phyloP scores from a whole-genome alignment of 1,140 invertebrate species.

The Ectropis grisescens region DNA sequence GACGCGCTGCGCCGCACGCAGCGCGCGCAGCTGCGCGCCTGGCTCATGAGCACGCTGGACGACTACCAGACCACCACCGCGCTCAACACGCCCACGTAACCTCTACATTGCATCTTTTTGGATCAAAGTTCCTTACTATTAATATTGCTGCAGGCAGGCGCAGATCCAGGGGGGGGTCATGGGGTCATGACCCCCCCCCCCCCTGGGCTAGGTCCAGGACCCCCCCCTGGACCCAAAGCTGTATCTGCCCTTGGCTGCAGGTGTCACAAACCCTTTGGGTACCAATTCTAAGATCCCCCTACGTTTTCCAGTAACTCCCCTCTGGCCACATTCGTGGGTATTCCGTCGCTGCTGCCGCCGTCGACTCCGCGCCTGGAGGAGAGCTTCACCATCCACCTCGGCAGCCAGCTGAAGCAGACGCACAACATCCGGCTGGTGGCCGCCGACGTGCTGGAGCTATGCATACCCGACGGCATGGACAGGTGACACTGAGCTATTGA shows the following conservation, averaged over 20 bases:
- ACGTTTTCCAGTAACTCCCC: conserved; percentile 45
- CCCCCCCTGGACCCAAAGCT: no score
- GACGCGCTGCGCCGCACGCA: conserved; percentile 81
- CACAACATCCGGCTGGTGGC: conserved; percentile 95
- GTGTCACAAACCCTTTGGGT: no score
- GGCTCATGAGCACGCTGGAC: conserved; percentile 82
- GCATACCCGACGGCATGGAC: conserved; percentile 74
- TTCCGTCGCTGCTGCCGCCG: conserved; percentile 3
- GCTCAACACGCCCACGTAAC: conserved; percentile 71
- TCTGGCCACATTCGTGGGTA: conserved; percentile 17
- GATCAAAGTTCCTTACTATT: no score
- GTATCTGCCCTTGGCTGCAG: no score
- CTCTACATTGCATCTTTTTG: no score
- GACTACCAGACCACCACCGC: conserved; percentile 74
- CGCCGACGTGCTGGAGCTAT: conserved; percentile 82
- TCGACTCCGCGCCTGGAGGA: conserved; percentile 79
- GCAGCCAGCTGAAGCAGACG: conserved; percentile 98
- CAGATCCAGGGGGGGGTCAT: no score
- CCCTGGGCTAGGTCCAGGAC: no score
- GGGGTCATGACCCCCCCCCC: no score
- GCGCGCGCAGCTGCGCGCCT: conserved; percentile 80
- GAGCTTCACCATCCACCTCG: conserved; percentile 97
- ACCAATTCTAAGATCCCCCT: no score
- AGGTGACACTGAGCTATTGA: no score
- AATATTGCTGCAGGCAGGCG: no score